Base-by-base conservation (phyloP, 2,797 vertebrate genomes). In the Phoxinus dragarum region DNA sequence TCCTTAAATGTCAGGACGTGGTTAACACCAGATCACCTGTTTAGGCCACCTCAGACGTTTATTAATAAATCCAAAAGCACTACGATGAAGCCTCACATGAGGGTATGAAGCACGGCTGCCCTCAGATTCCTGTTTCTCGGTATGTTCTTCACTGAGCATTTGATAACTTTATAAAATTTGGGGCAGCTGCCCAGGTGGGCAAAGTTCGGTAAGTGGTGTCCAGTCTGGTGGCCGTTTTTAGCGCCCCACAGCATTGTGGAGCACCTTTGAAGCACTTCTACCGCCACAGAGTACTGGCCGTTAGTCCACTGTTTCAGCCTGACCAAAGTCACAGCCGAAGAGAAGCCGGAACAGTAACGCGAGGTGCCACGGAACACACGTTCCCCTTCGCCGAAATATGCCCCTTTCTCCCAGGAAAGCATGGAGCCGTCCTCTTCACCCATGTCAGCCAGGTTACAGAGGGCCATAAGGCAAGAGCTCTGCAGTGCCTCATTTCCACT, bases 381-480 rank as follows among this genome's bases (percentile, higher is more conserved):
- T 89, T 95, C 93, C 23, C 89, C 92, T 0, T 91, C 90, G 21
- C 89, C 86, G 42, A 92, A 80, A 0, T 92, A 81, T 0, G 40
- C 81, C 0, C 87, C 93, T 72, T 90, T 86, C 86, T 95, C 93
- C 95, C 95, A 96, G 21, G 91, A 76, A 66, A 93, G 75, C n/a
- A 90, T 90, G 0, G 90, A 92, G 86, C 93, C 93, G 49, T 94
- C 95, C 1, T 93, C 89, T 88, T 95, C 91, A 0, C 86, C 92
- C 91, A 95, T 93, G 54, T 96, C 95, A 9, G 96, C 95, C 76
- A 98, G 94, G 86, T 96, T 97, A 87, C 95, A 97, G 74, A 98
- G 93, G 64, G 96, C 96, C 93, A 95, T 54, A 0, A 98, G 93
- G 85, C 95, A 95, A 68, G 91, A 95, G 1, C 93, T 95, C 90